phyloP scores from a whole-genome alignment of 2,113 vertebrate species.

The Triplophysa rosa region DNA sequence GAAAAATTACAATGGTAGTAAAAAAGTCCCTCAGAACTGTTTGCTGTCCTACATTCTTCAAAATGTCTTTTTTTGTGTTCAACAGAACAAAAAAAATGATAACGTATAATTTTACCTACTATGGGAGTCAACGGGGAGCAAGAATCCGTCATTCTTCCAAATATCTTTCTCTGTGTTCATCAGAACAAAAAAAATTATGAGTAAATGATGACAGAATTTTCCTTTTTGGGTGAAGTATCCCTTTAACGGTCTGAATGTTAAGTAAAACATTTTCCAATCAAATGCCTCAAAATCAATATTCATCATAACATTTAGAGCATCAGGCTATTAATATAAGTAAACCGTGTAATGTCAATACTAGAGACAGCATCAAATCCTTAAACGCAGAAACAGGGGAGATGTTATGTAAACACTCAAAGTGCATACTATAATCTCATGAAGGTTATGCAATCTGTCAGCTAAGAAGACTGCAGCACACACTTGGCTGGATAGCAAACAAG shows the following conservation, averaged over 20 bases:
- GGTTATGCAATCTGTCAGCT: slow-evolving; percentile 43
- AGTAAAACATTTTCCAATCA: not conserved
- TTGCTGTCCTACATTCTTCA: too few species aligned
- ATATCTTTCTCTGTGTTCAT: too few species aligned
- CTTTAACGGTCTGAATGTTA: not conserved
- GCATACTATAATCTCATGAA: slow-evolving; percentile 41
- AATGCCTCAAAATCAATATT: not conserved
- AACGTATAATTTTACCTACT: too few species aligned
- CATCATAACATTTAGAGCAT: slow-evolving; percentile 8
- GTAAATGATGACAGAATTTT: too few species aligned
- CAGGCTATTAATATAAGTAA: not conserved
- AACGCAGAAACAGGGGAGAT: slow-evolving; percentile 22
- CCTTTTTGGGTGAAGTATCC: too few species aligned
- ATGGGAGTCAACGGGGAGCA: too few species aligned
- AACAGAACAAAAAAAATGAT: too few species aligned
- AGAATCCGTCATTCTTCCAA: too few species aligned
- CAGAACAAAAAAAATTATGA: too few species aligned
- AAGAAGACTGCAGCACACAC: slow-evolving; percentile 30
- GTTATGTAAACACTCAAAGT: slow-evolving; percentile 47
- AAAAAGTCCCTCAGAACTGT: too few species aligned
- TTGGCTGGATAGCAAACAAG: not conserved
- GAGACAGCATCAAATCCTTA: slow-evolving; percentile 25
- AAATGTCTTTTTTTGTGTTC: too few species aligned
- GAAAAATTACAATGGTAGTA: too few species aligned
- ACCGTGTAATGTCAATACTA: not conserved